Evolutionary conservation across 1,140 invertebrate species (phyloP), one percentile per base, ranked within the genome.

Genomic region (Sitophilus oryzae): DNA sequence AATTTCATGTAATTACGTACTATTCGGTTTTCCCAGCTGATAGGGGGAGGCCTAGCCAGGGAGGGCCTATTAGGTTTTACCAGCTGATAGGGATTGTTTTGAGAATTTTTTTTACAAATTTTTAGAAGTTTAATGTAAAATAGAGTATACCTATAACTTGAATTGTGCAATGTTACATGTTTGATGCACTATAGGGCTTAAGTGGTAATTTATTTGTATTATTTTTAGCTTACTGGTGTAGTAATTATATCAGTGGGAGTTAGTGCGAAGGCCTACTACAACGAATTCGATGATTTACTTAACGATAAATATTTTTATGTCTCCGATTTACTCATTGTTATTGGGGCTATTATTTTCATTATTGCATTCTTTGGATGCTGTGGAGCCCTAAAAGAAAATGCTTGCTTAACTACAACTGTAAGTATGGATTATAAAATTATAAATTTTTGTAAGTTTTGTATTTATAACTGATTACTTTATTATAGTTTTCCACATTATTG

Each of bases 281-380:
- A 77, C 25, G 77, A 80, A 51, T 88, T 87, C 67, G 75, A 77
- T n/a, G 78, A 81, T 49, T 80, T 87, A 65, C 73, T 84, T 57
- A 80, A 84, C 66, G 64, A 74, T 52, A 69, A 65, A 48, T 82
- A 88, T 63, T 84, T 83, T 58, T 83, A 85, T 0, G 81, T 80
- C 10, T 84, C 88, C 10, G 79, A 89, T 40, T 75, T 92, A 20
- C 78, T 92, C 59, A 89, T 91, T 62, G 79, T 88, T 56, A 81
- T 90, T 15, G 89, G 88, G 11, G 70, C 82, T 8, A 79, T 89
- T 41, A 84, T 91, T 60, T 88, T 90, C 66, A 74, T 90, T 35
- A 85, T 90, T 9, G 85, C 88, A 20, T 90, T 91, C 76, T 85
- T 92, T 56, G 90, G 90, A 56, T 93, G 89, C 73, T 92, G 88